These are phyloP conservation scores for Myrmophylax atrothorax DNA, from an alignment of 2,113 vertebrate genomes.

Conservation along the genomic window DNA sequence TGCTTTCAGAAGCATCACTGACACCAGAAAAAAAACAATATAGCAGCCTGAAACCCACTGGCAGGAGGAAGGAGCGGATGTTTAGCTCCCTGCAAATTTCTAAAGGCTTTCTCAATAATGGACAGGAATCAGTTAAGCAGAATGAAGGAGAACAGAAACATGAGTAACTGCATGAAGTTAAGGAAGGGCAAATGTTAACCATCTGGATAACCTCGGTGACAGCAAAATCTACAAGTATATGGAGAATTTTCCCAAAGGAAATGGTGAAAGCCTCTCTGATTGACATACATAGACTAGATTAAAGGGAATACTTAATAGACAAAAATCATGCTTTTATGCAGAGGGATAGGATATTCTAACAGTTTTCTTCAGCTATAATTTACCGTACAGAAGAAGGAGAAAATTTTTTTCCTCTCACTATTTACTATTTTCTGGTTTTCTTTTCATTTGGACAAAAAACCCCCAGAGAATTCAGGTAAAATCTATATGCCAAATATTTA, in stretches of 20 bases:
- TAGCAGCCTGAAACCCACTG: neutral
- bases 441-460: neutral
- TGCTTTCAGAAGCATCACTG: neutral
- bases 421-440: neutral
- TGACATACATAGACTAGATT: neutral
- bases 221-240: neutral
- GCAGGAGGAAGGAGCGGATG: neutral
- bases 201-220: neutral
- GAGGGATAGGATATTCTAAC: neutral
- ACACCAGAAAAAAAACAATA: neutral
- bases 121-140: neutral
- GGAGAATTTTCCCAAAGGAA: neutral
- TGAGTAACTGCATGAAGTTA: neutral
- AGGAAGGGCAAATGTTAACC: neutral
- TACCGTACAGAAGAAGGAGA: neutral
- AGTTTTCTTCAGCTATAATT: neutral
- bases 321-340: neutral
- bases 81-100: neutral
- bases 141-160: neutral
- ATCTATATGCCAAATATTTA: neutral
- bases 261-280: neutral
- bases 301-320: neutral
- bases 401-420: neutral
- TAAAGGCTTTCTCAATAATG: neutral
- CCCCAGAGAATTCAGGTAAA: neutral